phyloP scores from a whole-genome alignment of 2,113 vertebrate genomes.

The Myotis davidii region DNA sequence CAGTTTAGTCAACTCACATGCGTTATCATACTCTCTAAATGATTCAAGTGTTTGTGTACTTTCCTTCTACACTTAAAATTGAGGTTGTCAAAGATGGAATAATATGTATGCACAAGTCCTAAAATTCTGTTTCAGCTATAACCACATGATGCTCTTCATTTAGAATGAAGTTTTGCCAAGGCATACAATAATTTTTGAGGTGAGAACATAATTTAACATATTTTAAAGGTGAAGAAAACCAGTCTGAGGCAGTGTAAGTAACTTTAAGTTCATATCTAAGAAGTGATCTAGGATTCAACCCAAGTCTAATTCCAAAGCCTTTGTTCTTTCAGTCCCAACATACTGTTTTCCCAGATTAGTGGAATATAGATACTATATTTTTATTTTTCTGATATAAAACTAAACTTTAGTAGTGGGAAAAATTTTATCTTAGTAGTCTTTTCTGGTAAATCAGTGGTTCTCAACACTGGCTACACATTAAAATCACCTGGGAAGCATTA shows the following conservation, averaged over 20 bases:
- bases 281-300: background rate
- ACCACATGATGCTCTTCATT: background rate
- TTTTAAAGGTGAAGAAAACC: conserved; percentile 18
- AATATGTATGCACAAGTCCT: background rate
- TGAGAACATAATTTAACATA: background rate
- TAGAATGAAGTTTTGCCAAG: conserved; percentile 25
- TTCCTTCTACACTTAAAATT: background rate
- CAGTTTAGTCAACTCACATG: background rate
- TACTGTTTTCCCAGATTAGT: background rate
- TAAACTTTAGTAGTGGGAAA: background rate
- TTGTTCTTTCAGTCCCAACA: conserved; percentile 28
- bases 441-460: conserved; percentile 3
- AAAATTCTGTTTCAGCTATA: conserved; percentile 15
- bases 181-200: background rate
- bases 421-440: conserved; percentile 8
- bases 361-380: background rate
- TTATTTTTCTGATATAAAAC: conserved; percentile 14
- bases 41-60: background rate
- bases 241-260: background rate
- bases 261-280: background rate
- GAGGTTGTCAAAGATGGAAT: background rate
- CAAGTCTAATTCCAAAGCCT: background rate
- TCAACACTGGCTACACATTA: conserved; percentile 7
- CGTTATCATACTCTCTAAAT: background rate
- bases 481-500: conserved; percentile 5